Base-by-base conservation (phyloP, 2,797 vertebrate genomes). In the Etheostoma perlongum region DNA sequence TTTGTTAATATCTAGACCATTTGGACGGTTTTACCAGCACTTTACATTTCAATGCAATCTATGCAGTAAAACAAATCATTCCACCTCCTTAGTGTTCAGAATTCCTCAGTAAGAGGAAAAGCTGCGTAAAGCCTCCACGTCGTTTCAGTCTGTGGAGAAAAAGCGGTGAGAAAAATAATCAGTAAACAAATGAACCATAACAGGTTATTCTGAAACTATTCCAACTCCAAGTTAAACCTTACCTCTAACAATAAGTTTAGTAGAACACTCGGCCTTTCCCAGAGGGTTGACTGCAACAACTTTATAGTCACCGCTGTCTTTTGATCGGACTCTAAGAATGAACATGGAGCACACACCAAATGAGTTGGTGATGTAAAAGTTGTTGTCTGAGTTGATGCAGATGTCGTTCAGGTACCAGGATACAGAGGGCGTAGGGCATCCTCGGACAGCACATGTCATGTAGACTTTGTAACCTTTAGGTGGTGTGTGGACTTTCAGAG, bases 401-500 rank as follows among this genome's bases (percentile, higher is more conserved):
- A 91, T 74, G 21, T 66, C 77, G 3, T 97, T 87, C 65, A 95
- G 95, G 91, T 96, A 97, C 97, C 97, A 98, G 4, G 89, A 95
- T 58, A 98, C 68, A 0, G 70, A 90, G 0, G 97, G 97, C 0
- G 60, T 16, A 0, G 97, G 97, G 0, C 82, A 81, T 76, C 97
- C 97, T 9, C 90, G 90, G 16, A 97, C 93, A 0, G 97, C 97
- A 0, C 97, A 98, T 27, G 95, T 98, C 97, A 98, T 98, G 70
- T 51, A 94, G n/a, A 97, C 95, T 57, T 96, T 94, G 0, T 95
- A 97, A 57, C 97, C 96, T 0, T 82, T 90, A 0, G 95, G 95
- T 71, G 96, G 95, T 6, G 95, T 88, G 9, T 97, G 97, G 2
- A 94, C 79, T 85, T 97, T 97, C 18, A 98, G 83, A 0, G 94